phyloP scores from a whole-genome alignment of 2,797 vertebrate species.

The Arctocebus calabarensis region DNA sequence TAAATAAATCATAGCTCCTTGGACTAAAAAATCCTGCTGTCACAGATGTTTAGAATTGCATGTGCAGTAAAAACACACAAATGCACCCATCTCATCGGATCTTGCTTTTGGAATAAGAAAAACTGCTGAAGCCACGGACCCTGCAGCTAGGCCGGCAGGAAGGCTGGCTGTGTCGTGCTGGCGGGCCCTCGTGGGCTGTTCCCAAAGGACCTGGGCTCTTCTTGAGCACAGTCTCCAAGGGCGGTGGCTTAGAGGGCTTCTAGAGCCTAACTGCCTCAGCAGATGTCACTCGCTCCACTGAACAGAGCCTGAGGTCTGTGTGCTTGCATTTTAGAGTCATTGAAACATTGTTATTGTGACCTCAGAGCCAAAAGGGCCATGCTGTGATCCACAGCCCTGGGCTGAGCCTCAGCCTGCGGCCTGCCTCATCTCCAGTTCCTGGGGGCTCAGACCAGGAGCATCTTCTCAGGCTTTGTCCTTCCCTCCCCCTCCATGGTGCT shows the following conservation, averaged over 20 bases:
- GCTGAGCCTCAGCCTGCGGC: not conserved
- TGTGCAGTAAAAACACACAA: accelerated
- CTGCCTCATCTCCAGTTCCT: not conserved
- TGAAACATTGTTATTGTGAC: accelerated
- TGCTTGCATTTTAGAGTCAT: not conserved
- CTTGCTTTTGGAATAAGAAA: accelerated
- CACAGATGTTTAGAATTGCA: accelerated
- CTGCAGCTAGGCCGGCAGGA: not conserved
- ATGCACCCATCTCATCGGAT: not conserved
- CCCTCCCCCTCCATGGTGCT: accelerated
- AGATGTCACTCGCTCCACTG: too few species aligned
- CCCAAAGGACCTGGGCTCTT: accelerated
- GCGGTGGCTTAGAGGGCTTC: accelerated
- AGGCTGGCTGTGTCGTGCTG: not conserved
- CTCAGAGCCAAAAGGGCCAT: not conserved
- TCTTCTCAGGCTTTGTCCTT: not conserved
- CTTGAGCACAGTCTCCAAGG: not conserved
- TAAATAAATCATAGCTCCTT: accelerated
- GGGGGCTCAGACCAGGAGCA: not conserved
- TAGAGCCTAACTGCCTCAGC: not conserved
- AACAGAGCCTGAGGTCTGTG: not conserved
- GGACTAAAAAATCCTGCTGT: accelerated
- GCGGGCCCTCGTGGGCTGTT: accelerated
- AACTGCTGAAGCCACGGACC: not conserved
- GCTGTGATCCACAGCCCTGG: accelerated